Evolutionary conservation across 1,140 invertebrate genomes (phyloP).

Genomic region (Aphelinus atriplicis): DNA sequence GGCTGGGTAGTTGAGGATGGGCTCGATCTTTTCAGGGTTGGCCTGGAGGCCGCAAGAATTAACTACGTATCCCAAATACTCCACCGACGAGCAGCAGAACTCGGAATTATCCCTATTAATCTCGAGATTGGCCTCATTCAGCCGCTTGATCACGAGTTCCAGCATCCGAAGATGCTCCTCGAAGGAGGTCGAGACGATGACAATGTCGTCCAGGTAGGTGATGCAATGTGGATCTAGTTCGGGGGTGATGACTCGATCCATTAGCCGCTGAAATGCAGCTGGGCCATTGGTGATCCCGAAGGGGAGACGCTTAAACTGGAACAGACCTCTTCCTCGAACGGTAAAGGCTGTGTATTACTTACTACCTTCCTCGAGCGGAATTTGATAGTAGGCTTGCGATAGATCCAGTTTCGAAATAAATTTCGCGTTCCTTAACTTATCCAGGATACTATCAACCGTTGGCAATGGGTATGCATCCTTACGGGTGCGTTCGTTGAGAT

Average conservation of each 20-base stretch:
- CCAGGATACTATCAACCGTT: not conserved
- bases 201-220: slow-evolving; percentile 28
- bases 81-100: too few species aligned
- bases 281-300: slow-evolving; percentile 53
- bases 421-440: too few species aligned
- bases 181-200: slow-evolving; percentile 23
- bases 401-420: too few species aligned
- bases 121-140: too few species aligned
- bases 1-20: too few species aligned
- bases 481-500: too few species aligned
- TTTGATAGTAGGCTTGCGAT: too few species aligned
- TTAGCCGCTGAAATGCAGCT: slow-evolving; percentile 43
- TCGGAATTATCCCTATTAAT: too few species aligned
- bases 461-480: not conserved
- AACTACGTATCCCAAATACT: too few species aligned
- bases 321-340: slow-evolving; percentile 47
- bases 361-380: slow-evolving; percentile 50
- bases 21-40: too few species aligned
- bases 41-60: too few species aligned
- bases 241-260: not conserved
- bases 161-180: not conserved
- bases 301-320: slow-evolving; percentile 52
- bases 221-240: not conserved
- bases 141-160: too few species aligned
- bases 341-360: slow-evolving; percentile 52